A percentile compares a stretch with the other conserved stretches of the same genome.
Evolutionary conservation across 1,140 invertebrate genomes (phyloP).

Genomic region (Propsilocerus akamusi): DNA sequence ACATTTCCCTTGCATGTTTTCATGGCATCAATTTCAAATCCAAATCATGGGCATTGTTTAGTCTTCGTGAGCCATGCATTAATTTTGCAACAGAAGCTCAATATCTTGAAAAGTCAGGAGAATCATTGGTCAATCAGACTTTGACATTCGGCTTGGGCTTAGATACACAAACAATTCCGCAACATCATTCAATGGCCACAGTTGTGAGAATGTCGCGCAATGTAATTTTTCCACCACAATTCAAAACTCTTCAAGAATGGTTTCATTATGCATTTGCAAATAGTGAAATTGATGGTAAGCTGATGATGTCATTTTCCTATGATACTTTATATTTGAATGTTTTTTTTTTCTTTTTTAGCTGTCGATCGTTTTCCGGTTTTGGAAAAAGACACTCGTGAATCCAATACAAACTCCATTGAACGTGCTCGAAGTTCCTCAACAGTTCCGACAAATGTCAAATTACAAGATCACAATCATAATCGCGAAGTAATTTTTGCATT

Average conservation of each 20-base stretch:
- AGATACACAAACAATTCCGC: constrained; percentile 39
- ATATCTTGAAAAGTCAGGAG: constrained; percentile 33
- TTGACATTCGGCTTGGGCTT: constrained; percentile 78
- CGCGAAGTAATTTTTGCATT: constrained; percentile 90
- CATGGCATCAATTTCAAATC: constrained; percentile 93
- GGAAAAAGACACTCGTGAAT: constrained; percentile 37
- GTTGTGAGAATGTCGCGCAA: constrained; percentile 81
- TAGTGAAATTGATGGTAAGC: constrained; percentile 77
- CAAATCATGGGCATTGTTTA: constrained; percentile 93
- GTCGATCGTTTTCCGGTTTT: constrained; percentile 78
- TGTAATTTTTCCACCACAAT: constrained; percentile 85
- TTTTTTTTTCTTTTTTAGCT: constrained; percentile 31
- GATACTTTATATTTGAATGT: background rate
- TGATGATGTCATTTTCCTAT: background rate
- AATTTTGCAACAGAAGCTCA: constrained; percentile 91
- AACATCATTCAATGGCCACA: constrained; percentile 75
- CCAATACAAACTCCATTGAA: constrained; percentile 29
- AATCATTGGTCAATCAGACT: constrained; percentile 61
- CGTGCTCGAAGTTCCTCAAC: constrained; percentile 18
- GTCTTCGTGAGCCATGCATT: constrained; percentile 83
- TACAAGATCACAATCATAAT: constrained; percentile 69
- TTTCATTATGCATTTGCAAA: constrained; percentile 91
- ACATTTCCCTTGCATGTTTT: constrained; percentile 91
- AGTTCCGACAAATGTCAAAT: constrained; percentile 30
- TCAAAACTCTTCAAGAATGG: constrained; percentile 87